Conservation (phyloP, 1,140 invertebrate species). For the Phortica variegata region DNA sequence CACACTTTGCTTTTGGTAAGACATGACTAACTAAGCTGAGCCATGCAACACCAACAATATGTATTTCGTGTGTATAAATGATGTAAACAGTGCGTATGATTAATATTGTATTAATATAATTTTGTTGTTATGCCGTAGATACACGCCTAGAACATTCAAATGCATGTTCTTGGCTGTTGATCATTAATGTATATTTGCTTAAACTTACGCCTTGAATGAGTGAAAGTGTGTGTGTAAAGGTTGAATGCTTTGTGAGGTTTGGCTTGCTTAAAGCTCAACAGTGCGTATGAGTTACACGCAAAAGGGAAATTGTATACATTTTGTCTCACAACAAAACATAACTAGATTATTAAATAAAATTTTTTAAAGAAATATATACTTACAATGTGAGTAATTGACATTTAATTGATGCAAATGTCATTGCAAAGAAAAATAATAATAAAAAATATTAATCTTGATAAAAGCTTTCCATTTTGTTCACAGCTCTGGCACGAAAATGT, state of each 20-base stretch:
- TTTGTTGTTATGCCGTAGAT: conserved; percentile 53
- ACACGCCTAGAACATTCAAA: conserved; percentile 3
- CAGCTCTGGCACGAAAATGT: conserved; percentile 8
- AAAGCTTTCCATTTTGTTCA: conserved; percentile 10
- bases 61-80: too few species aligned
- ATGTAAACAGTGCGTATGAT: conserved; percentile 52
- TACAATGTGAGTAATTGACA: too few species aligned
- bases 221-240: conserved; percentile 1
- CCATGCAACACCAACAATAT: too few species aligned
- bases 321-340: too few species aligned
- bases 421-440: not conserved
- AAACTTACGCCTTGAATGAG: conserved; percentile 1
- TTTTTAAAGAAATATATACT: too few species aligned
- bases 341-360: too few species aligned
- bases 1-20: conserved; percentile 28
- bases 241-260: not conserved
- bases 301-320: too few species aligned
- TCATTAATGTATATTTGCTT: not conserved
- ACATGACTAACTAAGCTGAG: too few species aligned
- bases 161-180: not conserved
- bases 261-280: too few species aligned
- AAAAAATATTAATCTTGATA: conserved; percentile 25
- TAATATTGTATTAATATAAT: conserved; percentile 54
- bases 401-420: too few species aligned
- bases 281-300: too few species aligned